Evolutionary conservation across 64 coral and sea anemone genomes (phyloP), one percentile per base, ranked within the genome.

Genomic region (Montipora efflorescens): DNA sequence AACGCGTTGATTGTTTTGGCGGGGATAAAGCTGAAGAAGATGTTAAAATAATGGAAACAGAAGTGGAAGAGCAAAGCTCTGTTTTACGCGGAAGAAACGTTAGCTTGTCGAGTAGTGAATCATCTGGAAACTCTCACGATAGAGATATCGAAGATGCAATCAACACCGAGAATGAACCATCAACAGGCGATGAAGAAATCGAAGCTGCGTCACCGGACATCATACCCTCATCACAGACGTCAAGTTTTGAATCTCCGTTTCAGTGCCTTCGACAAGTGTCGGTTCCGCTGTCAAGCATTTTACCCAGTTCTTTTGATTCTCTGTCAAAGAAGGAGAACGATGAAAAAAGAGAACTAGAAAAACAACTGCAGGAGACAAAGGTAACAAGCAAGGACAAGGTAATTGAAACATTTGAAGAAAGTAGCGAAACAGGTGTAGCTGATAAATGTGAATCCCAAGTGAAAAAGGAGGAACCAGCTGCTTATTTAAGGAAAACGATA

Each of bases 181-280:
- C 2, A 9, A 13, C 45, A 15, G 23, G 21, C 59, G 80, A 92
- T 19, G 68, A 84, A 18, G 76, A 93, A 74, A 48, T 48, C 8
- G 93, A 95, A 19, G 52, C 81, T 11, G 79, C 71, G 12, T 98
- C 96, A 48, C 96, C 96, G 46, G 93, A 98, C 89, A 67, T 98
- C 9, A 98, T 98, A 20, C 96, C 96, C 2, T 98, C 96, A 3
- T 98, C 96, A 20, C 96, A 98, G 68, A 80, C 47, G 7, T 59
- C 82, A 71, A 90, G 88, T 72, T 95, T 59, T 21, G 93, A 95
- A 36, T 79, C 72, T 72, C 83, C 79, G 12, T 95, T 90, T 3
- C 93, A 95, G 74, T 90, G 90, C 67, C 87, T 96, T 7, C 77
- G 92, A 80, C 87, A 88, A 77, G 80, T 95, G 48, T 70, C 88